Evolutionary conservation across 2,113 vertebrate genomes (phyloP).

Genomic region (Hiodon tergisus): DNA sequence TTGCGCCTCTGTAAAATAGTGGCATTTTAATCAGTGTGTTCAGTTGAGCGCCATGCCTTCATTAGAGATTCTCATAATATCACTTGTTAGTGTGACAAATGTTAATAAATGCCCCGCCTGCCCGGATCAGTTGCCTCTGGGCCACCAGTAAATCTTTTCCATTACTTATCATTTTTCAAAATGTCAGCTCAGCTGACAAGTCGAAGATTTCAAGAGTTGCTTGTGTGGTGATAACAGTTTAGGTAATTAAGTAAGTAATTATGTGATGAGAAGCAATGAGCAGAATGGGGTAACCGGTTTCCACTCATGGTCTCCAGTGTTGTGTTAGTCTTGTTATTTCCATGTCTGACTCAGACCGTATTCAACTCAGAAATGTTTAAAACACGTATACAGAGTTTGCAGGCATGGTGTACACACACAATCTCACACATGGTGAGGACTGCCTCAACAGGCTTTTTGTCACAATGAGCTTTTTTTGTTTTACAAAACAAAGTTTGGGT

Average conservation of each 20-base stretch:
- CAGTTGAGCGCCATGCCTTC: conserved; percentile 72
- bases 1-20: conserved; percentile 74
- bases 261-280: conserved; percentile 9
- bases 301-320: too few species aligned
- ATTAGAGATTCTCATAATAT: conserved; percentile 94
- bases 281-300: too few species aligned
- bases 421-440: too few species aligned
- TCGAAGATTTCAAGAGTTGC: conserved; percentile 56
- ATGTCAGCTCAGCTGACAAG: conserved; percentile 70
- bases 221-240: conserved; percentile 41
- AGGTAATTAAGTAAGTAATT: conserved; percentile 31
- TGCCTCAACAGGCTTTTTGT: too few species aligned
- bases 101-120: conserved; percentile 79
- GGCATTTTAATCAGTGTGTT: conserved; percentile 82
- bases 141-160: conserved; percentile 70
- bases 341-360: too few species aligned
- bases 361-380: too few species aligned
- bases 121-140: conserved; percentile 72
- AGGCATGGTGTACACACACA: too few species aligned
- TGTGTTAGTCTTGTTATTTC: too few species aligned
- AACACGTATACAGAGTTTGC: too few species aligned
- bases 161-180: conserved; percentile 69
- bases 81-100: conserved; percentile 83
- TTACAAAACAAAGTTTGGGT: too few species aligned
- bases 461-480: too few species aligned